Evolutionary conservation across 2,797 vertebrate species (phyloP), one percentile per base, ranked within the genome.

Genomic region (Halcyon chelicuti): DNA sequence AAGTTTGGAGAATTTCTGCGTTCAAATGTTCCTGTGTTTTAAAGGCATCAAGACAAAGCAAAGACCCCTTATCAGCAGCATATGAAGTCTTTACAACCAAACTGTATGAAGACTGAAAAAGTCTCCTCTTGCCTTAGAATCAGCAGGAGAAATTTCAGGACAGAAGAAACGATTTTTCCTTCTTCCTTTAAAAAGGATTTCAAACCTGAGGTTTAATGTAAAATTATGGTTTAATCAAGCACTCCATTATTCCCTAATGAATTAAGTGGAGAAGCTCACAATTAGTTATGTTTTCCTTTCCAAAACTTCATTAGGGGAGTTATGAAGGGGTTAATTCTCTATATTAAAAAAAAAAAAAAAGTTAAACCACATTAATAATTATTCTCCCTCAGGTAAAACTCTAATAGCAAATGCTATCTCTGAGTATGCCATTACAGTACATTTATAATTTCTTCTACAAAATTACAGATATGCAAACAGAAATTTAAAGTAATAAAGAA

Each of bases 21-120:
- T 94, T 70, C 89, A 91, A 94, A 91, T 76, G 74, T 60, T 93
- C 44, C 66, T 82, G 9, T 96, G 94, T 96, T 94, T 97, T 96
- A 94, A 96, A 95, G n/a, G 62, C 71, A 88, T 35, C 66, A 94
- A 96, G 88, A 88, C 73, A 95, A 96, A 95, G 91, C 1, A 1
- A 94, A 96, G 88, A 70, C 39, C 62, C 23, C 66, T 70, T 93
- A 93, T 67, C 1, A 47, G 46, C 66, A 81, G 58, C 87, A 73
- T 74, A 86, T 5, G 7, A 91, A 68, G 65, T 79, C 83, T 95
- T 95, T 92, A 82, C 72, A 90, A 71, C 60, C 76, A 82, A 95
- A 49, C 80, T n/a, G 18, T 54, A 67, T 26, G 83, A 91, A 91
- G 42, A 76, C 10, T 80, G 79, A 96, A 95, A 96, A 94, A 75